phyloP scores from a whole-genome alignment of 2,113 vertebrate species.

The Ursus arctos region DNA sequence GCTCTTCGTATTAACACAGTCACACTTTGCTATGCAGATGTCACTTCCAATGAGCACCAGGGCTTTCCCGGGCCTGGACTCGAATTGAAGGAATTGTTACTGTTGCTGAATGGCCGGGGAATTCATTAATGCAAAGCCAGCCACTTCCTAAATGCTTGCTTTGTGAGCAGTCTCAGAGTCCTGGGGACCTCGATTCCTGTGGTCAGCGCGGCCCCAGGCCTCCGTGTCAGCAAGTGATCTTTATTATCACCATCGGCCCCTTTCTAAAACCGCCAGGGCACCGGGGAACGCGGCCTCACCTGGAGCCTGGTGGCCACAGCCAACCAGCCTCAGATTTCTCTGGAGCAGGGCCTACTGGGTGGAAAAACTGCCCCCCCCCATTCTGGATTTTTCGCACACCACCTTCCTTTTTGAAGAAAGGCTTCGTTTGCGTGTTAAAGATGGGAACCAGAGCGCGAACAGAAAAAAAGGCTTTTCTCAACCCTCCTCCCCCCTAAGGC shows the following conservation, averaged over 20 bases:
- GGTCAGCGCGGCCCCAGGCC: slow-evolving; percentile 82
- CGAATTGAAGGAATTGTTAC: slow-evolving; percentile 86
- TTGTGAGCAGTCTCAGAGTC: slow-evolving; percentile 82
- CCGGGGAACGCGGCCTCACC: slow-evolving; percentile 68
- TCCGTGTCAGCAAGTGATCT: slow-evolving; percentile 80
- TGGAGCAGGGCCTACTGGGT: slow-evolving; percentile 21
- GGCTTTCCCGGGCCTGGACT: slow-evolving; percentile 78
- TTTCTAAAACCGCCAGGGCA: slow-evolving; percentile 45
- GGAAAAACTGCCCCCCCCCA: neutral
- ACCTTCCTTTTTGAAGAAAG: slow-evolving; percentile 54
- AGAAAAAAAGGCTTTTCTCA: neutral
- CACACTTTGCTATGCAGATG: slow-evolving; percentile 84
- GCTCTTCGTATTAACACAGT: slow-evolving; percentile 73
- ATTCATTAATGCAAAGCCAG: slow-evolving; percentile 88
- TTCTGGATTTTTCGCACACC: neutral
- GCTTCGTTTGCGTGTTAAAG: neutral
- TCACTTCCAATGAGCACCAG: slow-evolving; percentile 85
- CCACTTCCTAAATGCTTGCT: slow-evolving; percentile 87
- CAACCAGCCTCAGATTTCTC: slow-evolving; percentile 59
- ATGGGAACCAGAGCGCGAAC: neutral
- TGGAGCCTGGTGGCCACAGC: slow-evolving; percentile 17
- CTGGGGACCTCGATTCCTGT: slow-evolving; percentile 83
- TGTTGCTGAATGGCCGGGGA: slow-evolving; percentile 88
- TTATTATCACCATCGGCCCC: slow-evolving; percentile 79
- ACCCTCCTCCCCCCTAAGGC: neutral